phyloP scores from a whole-genome alignment of 1,140 invertebrate species.

The Aphidius ervi region DNA sequence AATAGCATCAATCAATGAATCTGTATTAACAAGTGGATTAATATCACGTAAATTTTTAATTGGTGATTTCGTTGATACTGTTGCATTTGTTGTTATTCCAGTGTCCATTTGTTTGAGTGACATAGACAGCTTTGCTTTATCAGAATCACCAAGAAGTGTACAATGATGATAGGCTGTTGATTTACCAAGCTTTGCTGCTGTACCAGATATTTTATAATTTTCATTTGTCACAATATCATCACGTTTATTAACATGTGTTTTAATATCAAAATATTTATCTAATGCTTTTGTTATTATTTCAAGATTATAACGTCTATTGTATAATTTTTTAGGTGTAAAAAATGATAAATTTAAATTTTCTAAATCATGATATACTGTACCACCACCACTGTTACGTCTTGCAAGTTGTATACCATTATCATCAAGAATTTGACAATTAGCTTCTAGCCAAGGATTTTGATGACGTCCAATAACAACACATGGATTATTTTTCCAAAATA shows the following conservation, averaged over 20 bases:
- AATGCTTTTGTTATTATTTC: slow-evolving; percentile 77
- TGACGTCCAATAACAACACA: slow-evolving; percentile 93
- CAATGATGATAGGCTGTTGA: slow-evolving; percentile 91
- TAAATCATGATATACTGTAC: slow-evolving; percentile 91
- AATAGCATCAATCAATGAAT: slow-evolving; percentile 61
- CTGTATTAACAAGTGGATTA: slow-evolving; percentile 64
- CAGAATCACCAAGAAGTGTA: slow-evolving; percentile 81
- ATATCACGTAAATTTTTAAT: slow-evolving; percentile 75
- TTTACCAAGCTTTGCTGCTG: slow-evolving; percentile 82
- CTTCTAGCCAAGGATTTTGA: slow-evolving; percentile 95
- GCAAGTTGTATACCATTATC: slow-evolving; percentile 69
- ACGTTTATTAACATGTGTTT: slow-evolving; percentile 68
- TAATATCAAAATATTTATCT: slow-evolving; percentile 72
- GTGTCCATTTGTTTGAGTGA: slow-evolving; percentile 64
- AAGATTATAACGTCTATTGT: slow-evolving; percentile 73
- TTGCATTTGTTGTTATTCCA: slow-evolving; percentile 67
- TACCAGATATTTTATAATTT: slow-evolving; percentile 87
- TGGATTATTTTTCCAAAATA: slow-evolving; percentile 89
- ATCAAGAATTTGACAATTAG: slow-evolving; percentile 65
- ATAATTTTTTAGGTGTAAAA: slow-evolving; percentile 72
- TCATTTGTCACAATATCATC: slow-evolving; percentile 77
- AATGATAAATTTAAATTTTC: slow-evolving; percentile 93
- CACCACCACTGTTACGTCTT: slow-evolving; percentile 91
- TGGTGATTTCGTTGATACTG: slow-evolving; percentile 72
- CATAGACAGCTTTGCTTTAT: slow-evolving; percentile 67